phyloP scores from a whole-genome alignment of 2,113 vertebrate genomes.

The Hemiprocne comata region DNA sequence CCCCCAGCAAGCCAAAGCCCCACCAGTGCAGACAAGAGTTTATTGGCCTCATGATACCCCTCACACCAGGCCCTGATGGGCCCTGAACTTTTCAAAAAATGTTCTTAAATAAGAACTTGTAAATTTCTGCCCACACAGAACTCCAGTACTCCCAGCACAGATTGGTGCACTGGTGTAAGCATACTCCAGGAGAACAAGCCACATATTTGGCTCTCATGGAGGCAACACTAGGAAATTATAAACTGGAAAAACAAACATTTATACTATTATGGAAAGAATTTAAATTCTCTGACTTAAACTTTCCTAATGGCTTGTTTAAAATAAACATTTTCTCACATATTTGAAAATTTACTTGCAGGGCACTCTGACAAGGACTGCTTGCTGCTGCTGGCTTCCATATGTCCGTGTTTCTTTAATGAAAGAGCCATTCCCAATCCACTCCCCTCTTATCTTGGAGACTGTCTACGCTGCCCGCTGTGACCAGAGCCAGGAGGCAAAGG shows the following conservation, averaged over 20 bases:
- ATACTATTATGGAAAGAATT: slow-evolving; percentile 15
- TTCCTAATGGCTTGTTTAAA: not conserved
- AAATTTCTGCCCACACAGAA: not conserved
- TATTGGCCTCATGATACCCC: not conserved
- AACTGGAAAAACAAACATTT: slow-evolving; percentile 20
- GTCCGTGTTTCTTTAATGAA: not conserved
- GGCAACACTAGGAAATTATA: not conserved
- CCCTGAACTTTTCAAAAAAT: not conserved
- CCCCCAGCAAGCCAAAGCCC: not conserved
- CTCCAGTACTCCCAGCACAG: not conserved
- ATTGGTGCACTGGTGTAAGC: not conserved
- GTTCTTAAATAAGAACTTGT: not conserved
- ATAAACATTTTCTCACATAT: not conserved
- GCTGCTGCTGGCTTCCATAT: not conserved
- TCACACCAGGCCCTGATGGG: not conserved
- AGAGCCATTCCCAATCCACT: slow-evolving; percentile 7
- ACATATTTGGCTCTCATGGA: not conserved
- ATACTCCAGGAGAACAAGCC: not conserved
- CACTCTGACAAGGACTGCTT: not conserved
- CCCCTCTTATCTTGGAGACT: slow-evolving; percentile 41
- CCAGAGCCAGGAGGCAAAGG: slow-evolving; percentile 40
- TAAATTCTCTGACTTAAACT: not conserved
- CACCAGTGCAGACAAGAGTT: not conserved
- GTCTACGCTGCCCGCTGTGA: slow-evolving; percentile 9
- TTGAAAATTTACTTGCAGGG: not conserved